Conservation (phyloP, 2,113 vertebrate genomes). For the Platichthys flesus region DNA sequence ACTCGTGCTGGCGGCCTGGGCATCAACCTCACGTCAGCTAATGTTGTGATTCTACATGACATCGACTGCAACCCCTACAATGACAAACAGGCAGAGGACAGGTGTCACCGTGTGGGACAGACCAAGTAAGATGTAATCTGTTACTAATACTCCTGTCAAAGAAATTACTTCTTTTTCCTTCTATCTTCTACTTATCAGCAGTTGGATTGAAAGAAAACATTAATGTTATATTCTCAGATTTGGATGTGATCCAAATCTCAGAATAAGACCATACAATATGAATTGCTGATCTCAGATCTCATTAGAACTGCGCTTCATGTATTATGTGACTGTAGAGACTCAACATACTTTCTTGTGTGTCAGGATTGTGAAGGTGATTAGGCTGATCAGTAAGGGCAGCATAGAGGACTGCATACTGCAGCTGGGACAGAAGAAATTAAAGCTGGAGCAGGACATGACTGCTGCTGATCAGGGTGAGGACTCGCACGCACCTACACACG, state of each 20-base stretch:
- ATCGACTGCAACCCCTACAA: constrained; percentile 99
- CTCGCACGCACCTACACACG: not conserved
- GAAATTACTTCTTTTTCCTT: too few species aligned
- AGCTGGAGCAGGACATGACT: constrained; percentile 96
- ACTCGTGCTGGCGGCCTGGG: constrained; percentile 97
- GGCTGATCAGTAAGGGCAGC: constrained; percentile 91
- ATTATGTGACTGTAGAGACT: not conserved
- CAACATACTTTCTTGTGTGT: constrained; percentile 4
- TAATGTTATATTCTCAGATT: not conserved
- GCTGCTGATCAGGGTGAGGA: constrained; percentile 87
- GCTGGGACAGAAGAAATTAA: constrained; percentile 92
- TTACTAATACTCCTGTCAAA: not conserved
- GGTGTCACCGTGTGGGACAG: constrained; percentile 97
- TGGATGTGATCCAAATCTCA: not conserved
- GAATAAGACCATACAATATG: not conserved
- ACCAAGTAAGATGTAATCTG: constrained; percentile 71
- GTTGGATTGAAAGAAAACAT: not conserved
- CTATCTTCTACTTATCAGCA: too few species aligned
- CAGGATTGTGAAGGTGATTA: constrained; percentile 93
- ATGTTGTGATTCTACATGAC: constrained; percentile 96
- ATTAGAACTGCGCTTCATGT: not conserved
- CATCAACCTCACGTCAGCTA: constrained; percentile 96
- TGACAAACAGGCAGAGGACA: constrained; percentile 97
- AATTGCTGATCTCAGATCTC: not conserved
- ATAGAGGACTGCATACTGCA: constrained; percentile 95